Evolutionary conservation across 1,140 invertebrate species (phyloP), one percentile per base, ranked within the genome.

Genomic region (Pachypeltis micranthus): DNA sequence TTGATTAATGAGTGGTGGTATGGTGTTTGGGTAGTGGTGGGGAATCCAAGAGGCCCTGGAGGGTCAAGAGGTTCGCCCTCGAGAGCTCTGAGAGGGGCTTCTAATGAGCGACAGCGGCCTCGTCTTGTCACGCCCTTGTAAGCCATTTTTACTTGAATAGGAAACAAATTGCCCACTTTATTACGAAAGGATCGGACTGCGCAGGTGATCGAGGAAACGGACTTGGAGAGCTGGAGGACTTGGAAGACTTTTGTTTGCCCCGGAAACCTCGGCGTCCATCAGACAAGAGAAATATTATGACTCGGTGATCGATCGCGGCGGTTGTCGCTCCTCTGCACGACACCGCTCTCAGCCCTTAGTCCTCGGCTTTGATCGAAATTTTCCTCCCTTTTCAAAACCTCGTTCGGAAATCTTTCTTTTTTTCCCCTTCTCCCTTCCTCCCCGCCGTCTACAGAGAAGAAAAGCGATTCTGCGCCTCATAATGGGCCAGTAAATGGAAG

Each of bases 281-380:
- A n/a, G n/a, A n/a, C 31, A 39, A 7, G 19, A 51, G 47, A 51
- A 51, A 51, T 51, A 51, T 51, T 51, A 51, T 51, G 47, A 51
- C 47, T 21, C 23, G 4, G 7, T 51, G 47, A 51, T 51, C 47
- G 47, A 51, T 51, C 47, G 47, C n/a, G 23, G 47, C 47, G 12
- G 23, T 51, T 51, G 47, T 51, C 47, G 12, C 7, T 51, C 16
- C 31, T 51, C 23, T 4, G 12, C n/a, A n/a, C n/a, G n/a, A n/a
- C 47, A 21, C 47, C 47, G 12, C 19, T 10, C 47, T 4, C 23
- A 51, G 12, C 47, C 12, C 12, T 51, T 21, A 51, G 12, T 51
- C 23, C 21, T 7, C 7, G 31, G 7, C 16, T 39, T 16, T 39
- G 7, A 10, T 39, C 31, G 31, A 39, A 16, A 16, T 39, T 16